Base-by-base conservation (phyloP, 1,140 invertebrate genomes). In the Plectus sambesii region DNA sequence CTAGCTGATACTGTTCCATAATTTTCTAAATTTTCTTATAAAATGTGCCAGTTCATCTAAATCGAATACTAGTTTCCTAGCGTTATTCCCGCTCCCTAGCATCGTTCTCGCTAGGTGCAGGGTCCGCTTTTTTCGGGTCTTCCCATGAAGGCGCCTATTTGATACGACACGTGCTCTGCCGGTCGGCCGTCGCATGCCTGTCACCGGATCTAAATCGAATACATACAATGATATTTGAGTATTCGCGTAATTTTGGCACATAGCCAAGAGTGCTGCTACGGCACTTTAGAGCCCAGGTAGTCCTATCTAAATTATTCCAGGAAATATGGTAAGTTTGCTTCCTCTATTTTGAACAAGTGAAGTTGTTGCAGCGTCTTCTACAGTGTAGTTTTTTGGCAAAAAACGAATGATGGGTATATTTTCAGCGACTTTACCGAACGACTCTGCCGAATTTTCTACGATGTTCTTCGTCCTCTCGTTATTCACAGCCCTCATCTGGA, bases 401-500 rank as follows among this genome's bases (percentile, higher is more conserved):
- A 25, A 19, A 45, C 15, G 15, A 20, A n/a, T 36, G n/a, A 24
- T 37, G 33, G 49, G 23, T 27, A 38, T 25, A 25, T 58, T 4
- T 65, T 55, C 49, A 75, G 73, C 56, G 61, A 70, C n/a, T 81
- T 79, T 66, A 63, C 97, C 22, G 85, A 87, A 58, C 78, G 79
- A 0, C 69, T 98, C 0, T 97, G 89, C 67, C 83, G 81, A 12
- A 80, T 82, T 38, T 68, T 98, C 5, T 98, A 98, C 66, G 92
- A 99, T 66, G 81, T 80, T 1, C 70, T 98, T 45, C 75, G 93
- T n/a, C 90, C 94, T 1, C 80, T 87, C 44, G 84, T 99, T 29
- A 93, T 98, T 53, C 86, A 93, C 65, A 86, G 97, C 41, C 88
- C 92, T 69, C 92, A 98, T 73, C 75, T 98, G 59, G 93, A 99